These are phyloP conservation scores for Dipodomys stephensi DNA, from an alignment of 2,113 vertebrate species.

Conservation along the genomic window DNA sequence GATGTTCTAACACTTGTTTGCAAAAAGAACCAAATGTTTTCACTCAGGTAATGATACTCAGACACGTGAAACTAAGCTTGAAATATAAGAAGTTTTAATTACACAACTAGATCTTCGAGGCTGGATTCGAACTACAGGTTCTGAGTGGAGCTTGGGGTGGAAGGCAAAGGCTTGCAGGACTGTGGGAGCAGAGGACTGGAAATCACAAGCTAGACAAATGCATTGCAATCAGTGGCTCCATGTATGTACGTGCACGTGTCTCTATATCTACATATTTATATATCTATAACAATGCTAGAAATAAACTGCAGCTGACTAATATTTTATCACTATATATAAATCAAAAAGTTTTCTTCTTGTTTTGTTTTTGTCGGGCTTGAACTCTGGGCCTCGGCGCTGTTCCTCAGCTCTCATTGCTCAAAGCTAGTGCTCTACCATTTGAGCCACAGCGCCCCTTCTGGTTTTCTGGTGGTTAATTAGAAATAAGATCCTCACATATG, in stretches of 20 bases:
- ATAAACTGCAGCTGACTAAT: background rate
- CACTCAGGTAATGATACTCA: background rate
- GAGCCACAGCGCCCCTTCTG: too few relatives aligned
- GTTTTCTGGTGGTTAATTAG: too few relatives aligned
- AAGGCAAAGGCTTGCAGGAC: background rate
- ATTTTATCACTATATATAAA: background rate
- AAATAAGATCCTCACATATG: too few relatives aligned
- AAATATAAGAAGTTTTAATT: slow-evolving; percentile 13
- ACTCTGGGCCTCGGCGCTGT: too few relatives aligned
- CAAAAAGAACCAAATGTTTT: background rate
- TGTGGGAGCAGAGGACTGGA: background rate
- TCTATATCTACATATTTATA: background rate
- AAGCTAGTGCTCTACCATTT: too few relatives aligned
- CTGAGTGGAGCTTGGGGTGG: background rate
- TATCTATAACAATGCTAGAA: background rate
- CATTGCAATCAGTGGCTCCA: background rate
- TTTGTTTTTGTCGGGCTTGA: too few relatives aligned
- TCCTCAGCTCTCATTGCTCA: too few relatives aligned
- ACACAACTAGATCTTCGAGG: background rate
- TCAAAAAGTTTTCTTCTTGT: too few relatives aligned
- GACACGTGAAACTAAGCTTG: background rate
- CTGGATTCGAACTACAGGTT: too few relatives aligned
- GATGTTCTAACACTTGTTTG: background rate
- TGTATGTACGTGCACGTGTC: background rate
- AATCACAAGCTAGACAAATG: background rate